These are phyloP conservation scores for Okamejei kenojei DNA, from an alignment of 2,797 vertebrate genomes.

Conservation along the genomic window DNA sequence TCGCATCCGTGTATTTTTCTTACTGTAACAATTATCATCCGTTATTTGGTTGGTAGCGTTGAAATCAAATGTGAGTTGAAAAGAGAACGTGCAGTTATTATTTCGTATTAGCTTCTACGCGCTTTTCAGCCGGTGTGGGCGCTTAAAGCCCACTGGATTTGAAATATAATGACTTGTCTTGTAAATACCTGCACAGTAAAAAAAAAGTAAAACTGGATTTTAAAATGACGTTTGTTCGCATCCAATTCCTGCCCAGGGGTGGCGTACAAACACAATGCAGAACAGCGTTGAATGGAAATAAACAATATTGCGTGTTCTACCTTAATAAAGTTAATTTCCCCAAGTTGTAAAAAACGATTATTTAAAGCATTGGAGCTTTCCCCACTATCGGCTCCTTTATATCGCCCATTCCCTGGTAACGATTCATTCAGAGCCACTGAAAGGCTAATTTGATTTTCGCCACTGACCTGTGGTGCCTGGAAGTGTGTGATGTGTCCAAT, in stretches of 20 bases:
- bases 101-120: background rate
- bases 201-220: background rate
- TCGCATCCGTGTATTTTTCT: background rate
- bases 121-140: background rate
- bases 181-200: background rate
- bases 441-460: background rate
- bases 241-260: background rate
- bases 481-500: background rate
- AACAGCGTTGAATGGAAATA: background rate
- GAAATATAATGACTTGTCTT: background rate
- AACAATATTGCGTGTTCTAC: background rate
- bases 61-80: background rate
- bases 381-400: background rate
- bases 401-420: no score
- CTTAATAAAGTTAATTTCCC: background rate
- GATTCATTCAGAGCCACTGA: background rate
- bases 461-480: no score
- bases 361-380: background rate
- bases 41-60: background rate
- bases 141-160: background rate
- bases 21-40: background rate
- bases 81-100: background rate
- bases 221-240: background rate
- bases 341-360: background rate
- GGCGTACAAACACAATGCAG: background rate